Percentiles rank a stretch among this genome's conserved stretches.
These are phyloP conservation scores for Scomber colias DNA, from an alignment of 2,113 vertebrate genomes.

Conservation along the genomic window DNA sequence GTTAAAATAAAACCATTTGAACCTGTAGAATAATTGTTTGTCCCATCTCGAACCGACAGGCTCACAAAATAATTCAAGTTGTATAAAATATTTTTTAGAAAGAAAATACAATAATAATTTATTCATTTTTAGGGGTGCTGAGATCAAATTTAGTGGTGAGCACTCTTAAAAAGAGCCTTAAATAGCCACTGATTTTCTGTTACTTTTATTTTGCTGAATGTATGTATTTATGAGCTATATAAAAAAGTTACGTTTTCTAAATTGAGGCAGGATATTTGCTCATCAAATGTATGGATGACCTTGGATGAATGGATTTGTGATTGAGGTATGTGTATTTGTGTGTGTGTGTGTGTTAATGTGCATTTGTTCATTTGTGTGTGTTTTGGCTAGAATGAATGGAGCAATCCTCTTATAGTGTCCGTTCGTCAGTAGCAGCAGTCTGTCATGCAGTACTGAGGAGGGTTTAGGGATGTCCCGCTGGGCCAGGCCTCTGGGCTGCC, in stretches of 20 bases:
- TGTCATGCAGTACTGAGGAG: conserved; percentile 15
- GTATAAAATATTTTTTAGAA: too few species aligned
- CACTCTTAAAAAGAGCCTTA: too few species aligned
- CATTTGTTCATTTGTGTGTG: conserved; percentile 13
- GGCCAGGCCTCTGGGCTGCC: conserved; percentile 16
- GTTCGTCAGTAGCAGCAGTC: conserved; percentile 20
- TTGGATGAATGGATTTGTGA: not conserved
- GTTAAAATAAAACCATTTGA: too few species aligned
- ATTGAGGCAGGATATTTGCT: too few species aligned
- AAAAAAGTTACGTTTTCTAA: too few species aligned
- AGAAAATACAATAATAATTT: too few species aligned
- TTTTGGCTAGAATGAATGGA: conserved; percentile 16
- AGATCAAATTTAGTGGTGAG: too few species aligned
- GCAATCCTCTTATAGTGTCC: conserved; percentile 57
- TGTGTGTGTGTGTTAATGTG: not conserved
- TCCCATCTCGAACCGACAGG: too few species aligned
- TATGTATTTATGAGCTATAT: not conserved
- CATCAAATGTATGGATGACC: not conserved
- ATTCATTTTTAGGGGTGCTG: too few species aligned
- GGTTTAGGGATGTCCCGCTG: conserved; percentile 53
- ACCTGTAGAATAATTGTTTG: too few species aligned
- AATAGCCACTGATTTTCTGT: too few species aligned
- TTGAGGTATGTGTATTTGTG: not conserved
- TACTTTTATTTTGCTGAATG: not conserved
- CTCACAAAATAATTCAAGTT: too few species aligned